Evolutionary conservation across 2,113 vertebrate genomes (phyloP), one percentile per base, ranked within the genome.

Genomic region (Lepidiolamprologus cunningtoni): DNA sequence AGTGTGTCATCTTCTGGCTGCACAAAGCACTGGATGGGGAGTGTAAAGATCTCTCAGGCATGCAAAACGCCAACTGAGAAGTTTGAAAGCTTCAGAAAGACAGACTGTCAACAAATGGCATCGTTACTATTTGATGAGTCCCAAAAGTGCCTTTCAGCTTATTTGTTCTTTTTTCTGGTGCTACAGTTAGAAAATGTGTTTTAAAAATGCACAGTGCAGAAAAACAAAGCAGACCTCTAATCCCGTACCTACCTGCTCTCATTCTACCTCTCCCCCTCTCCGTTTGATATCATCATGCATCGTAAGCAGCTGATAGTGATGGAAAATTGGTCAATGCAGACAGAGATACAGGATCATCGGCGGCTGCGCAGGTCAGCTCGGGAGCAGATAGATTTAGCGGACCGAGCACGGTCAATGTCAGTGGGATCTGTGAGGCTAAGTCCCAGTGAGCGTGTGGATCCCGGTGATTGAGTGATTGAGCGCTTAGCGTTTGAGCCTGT

Each of bases 381-480:
- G 79, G 89, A 86, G 91, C 87, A 83, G 89, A 83, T 84, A 85
- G 91, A 88, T 89, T 92, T 89, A 91, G 61, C 47, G 14, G 76
- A 83, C 88, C 89, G 31, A 50, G 85, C 83, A 9, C 40, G 86
- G 92, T 93, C 94, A 94, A 92, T 93, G 94, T 95, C 94, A 94
- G 86, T 47, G 81, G 89, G 91, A 93, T 95, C 88, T 90, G 91
- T 37, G 80, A 81, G 86, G 91, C 94, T 94, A 92, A 95, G 93
- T 92, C 93, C 88, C 92, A 50, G 88, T 19, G 91, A 94, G 94
- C 90, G 90, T 86, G 93, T 93, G 94, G 94, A 94, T 96, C 92
- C 91, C 82, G 42, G 92, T 95, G 94, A 96, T 95, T 95, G 93
- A 94, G 90, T 94, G 95, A 95, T 94, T 95, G 94, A 96, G 94